These are phyloP conservation scores for Asobara japonica DNA, from an alignment of 1,140 invertebrate genomes.

Conservation along the genomic window DNA sequence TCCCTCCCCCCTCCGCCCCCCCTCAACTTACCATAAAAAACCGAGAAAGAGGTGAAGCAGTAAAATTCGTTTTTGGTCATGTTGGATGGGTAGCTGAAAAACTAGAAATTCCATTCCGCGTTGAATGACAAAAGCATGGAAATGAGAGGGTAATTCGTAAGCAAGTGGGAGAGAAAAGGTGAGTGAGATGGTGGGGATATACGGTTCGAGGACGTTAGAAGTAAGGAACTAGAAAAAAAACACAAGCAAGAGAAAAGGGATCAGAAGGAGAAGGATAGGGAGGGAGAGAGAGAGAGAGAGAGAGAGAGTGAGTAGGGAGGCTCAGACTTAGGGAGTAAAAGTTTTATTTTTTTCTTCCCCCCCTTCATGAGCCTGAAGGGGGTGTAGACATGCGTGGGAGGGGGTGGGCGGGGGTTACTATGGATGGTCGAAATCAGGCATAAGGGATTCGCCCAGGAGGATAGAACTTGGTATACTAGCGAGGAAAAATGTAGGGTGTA, in stretches of 20 bases:
- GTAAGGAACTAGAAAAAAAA: constrained; percentile 23
- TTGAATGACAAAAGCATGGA: constrained; percentile 56
- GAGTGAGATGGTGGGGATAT: constrained; percentile 27
- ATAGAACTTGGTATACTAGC: constrained; percentile 49
- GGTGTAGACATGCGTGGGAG: not conserved
- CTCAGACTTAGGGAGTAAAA: not conserved
- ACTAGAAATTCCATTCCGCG: constrained; percentile 45
- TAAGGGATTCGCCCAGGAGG: constrained; percentile 50
- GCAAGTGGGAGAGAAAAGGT: constrained; percentile 50
- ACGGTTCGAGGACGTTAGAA: not conserved
- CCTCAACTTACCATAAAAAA: not conserved
- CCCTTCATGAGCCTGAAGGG: not conserved
- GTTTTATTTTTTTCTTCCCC: constrained; percentile 1
- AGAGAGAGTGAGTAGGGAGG: not conserved
- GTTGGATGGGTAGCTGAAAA: constrained; percentile 36
- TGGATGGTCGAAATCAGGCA: constrained; percentile 58
- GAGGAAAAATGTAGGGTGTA: not conserved
- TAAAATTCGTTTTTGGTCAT: constrained; percentile 41
- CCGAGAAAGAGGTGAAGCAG: constrained; percentile 10
- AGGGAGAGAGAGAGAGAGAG: not conserved
- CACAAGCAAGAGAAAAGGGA: constrained; percentile 17
- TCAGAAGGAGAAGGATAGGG: not conserved
- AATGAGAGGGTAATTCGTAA: constrained; percentile 60
- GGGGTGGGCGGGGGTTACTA: not conserved
- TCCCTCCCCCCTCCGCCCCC: not conserved